These are phyloP conservation scores for Leptodactylus fallax DNA, from an alignment of 2,797 vertebrate species.

Conservation along the genomic window DNA sequence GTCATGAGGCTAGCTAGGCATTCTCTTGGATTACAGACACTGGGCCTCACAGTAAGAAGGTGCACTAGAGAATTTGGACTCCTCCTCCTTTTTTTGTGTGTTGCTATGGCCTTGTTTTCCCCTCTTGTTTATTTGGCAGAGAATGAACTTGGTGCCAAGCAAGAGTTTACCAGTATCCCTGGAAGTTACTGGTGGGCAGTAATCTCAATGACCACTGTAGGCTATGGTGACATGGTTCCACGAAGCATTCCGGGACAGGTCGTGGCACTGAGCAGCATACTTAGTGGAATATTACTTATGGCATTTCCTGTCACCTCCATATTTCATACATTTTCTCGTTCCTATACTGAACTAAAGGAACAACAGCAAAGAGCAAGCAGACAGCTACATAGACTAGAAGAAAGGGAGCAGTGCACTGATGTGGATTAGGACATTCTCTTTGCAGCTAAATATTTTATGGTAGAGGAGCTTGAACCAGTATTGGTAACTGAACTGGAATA, in stretches of 20 bases:
- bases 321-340: constrained; percentile 97
- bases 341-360: constrained; percentile 92
- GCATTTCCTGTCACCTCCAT: constrained; percentile 97
- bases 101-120: constrained; percentile 94
- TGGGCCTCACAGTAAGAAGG: constrained; percentile 89
- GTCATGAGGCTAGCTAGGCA: constrained; percentile 93
- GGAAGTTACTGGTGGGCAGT: constrained; percentile 98
- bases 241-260: constrained; percentile 95
- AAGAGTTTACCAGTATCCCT: constrained; percentile 95
- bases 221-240: constrained; percentile 98
- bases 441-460: not conserved
- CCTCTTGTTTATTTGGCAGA: constrained; percentile 92
- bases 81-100: constrained; percentile 91
- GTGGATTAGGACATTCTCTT: constrained; percentile 68
- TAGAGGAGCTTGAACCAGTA: constrained; percentile 39
- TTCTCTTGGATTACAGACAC: constrained; percentile 90
- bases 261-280: constrained; percentile 94
- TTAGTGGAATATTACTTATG: constrained; percentile 97
- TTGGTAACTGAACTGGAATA: not conserved
- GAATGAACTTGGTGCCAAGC: constrained; percentile 92
- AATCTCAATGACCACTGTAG: constrained; percentile 98
- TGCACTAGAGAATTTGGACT: constrained; percentile 93
- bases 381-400: constrained; percentile 79
- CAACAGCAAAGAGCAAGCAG: constrained; percentile 84
- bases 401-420: constrained; percentile 77